These are phyloP conservation scores for Leucophenga varia DNA, from an alignment of 1,140 invertebrate species.

Conservation along the genomic window DNA sequence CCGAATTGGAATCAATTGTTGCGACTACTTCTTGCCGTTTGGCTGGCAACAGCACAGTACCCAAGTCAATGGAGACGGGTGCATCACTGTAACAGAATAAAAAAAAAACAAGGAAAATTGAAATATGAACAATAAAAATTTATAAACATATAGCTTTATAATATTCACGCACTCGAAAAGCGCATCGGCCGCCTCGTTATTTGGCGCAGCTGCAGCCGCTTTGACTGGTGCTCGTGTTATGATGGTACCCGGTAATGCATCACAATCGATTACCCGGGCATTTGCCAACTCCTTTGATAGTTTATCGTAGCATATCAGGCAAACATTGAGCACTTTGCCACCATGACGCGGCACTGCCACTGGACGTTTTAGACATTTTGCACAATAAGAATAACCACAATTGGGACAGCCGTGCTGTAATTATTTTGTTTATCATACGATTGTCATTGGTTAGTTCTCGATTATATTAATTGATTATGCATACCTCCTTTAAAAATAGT, in stretches of 20 bases:
- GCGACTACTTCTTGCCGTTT: no score
- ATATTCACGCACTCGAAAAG: slow-evolving; percentile 38
- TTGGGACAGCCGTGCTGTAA: slow-evolving; percentile 62
- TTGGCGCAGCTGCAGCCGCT: slow-evolving; percentile 39
- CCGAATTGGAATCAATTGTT: slow-evolving; percentile 16
- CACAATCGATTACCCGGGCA: slow-evolving; percentile 38
- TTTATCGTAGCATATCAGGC: slow-evolving; percentile 46
- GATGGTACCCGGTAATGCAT: slow-evolving; percentile 38
- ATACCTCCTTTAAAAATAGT: slow-evolving; percentile 60
- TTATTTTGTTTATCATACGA: not conserved
- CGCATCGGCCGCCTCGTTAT: slow-evolving; percentile 31
- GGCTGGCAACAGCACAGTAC: slow-evolving; percentile 36
- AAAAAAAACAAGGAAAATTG: not conserved
- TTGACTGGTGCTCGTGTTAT: slow-evolving; percentile 26
- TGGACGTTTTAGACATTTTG: slow-evolving; percentile 63
- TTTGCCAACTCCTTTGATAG: slow-evolving; percentile 33
- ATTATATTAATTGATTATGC: not conserved
- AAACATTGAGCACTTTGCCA: slow-evolving; percentile 42
- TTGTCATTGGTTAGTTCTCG: not conserved
- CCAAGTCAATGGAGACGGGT: slow-evolving; percentile 30
- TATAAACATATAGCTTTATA: no score
- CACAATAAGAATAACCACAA: slow-evolving; percentile 67
- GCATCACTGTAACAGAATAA: slow-evolving; percentile 18
- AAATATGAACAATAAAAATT: no score
- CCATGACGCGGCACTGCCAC: slow-evolving; percentile 55